Base-by-base conservation (phyloP, 2,113 vertebrate species). In the Semnornis frantzii region DNA sequence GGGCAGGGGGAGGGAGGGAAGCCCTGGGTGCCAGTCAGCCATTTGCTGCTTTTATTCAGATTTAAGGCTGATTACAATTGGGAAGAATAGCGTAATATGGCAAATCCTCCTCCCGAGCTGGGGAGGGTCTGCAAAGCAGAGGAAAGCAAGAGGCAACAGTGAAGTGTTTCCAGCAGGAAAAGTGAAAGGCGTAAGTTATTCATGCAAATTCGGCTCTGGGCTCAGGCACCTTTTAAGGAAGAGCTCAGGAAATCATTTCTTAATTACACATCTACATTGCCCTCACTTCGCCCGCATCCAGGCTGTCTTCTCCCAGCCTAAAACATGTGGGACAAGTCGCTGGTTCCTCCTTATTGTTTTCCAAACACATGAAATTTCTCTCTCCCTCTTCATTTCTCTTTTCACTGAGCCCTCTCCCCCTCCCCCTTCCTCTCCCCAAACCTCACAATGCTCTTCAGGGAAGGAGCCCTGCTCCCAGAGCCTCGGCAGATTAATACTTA, bases 151-250 rank as follows among this genome's bases (percentile, higher is more conserved):
- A 93, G 89, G 94, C 91, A 42, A 70, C 6, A 46, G 92, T 86
- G 90, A n/a, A 20, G 59, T 63, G 69, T 89, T 95, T 93, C 92
- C 92, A 87, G 78, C 48, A 87, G 95, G 94, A 96, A 97, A 97
- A 97, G 96, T 97, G 92, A 94, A 92, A 94, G 83, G 94, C 86
- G 21, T 90, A 91, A 94, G 93, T 95, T 96, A 93, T 97, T 97
- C 96, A 97, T 98, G 98, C 96, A 97, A 97, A 97, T 98, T 97
- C 17, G 59, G 85, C 96, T 92, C 97, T 95, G 95, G 96, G 93
- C 97, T 97, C 97, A 97, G 96, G 76, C 75, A 3, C 63, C 69
- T 96, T 85, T 69, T 88, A 94, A 96, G 97, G 96, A 96, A 90
- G 95, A 96, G 92, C 97, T 92, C 88, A 87, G 87, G 96, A 96